Percentiles rank a stretch among this genome's conserved stretches.
Evolutionary conservation across 92 coral and sea anemone species (phyloP).

Genomic region (Actinostola sp.): DNA sequence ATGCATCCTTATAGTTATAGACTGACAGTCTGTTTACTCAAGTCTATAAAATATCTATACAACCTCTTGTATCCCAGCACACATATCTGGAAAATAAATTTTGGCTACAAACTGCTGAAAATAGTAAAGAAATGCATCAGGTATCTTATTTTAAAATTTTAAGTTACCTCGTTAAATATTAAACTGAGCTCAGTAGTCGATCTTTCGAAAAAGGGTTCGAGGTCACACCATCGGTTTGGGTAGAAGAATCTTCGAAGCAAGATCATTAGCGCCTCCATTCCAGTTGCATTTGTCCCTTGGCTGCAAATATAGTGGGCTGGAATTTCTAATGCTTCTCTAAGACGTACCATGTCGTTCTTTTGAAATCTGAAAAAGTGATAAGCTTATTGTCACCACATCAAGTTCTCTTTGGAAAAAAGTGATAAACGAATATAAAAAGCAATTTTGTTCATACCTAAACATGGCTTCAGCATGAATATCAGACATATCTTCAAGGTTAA

Average conservation of each 20-base stretch:
- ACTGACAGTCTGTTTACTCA: too few species aligned
- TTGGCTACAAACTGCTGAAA: not conserved
- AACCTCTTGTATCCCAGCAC: too few species aligned
- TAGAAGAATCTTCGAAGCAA: constrained; percentile 62
- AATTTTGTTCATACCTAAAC: constrained; percentile 49
- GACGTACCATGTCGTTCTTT: constrained; percentile 54
- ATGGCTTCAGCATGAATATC: constrained; percentile 64
- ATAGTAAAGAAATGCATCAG: too few species aligned
- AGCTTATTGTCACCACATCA: too few species aligned
- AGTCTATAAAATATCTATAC: too few species aligned
- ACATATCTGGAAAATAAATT: constrained; percentile 22
- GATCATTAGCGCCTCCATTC: constrained; percentile 64
- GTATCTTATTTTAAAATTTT: too few species aligned
- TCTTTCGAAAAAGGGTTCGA: constrained; percentile 59
- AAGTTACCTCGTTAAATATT: constrained; percentile 61
- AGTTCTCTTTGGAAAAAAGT: too few species aligned
- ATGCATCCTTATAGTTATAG: too few species aligned
- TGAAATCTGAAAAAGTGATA: too few species aligned
- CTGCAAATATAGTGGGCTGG: constrained; percentile 53
- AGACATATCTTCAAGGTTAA: constrained; percentile 54
- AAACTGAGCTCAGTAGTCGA: constrained; percentile 59
- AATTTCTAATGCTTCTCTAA: constrained; percentile 49
- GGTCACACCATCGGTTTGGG: constrained; percentile 67
- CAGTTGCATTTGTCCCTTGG: constrained; percentile 59
- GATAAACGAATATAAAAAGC: not conserved